Percentiles rank a stretch among this genome's conserved stretches.
Evolutionary conservation across 2,888 invertebrate genomes (phyloP).

Genomic region (Maniola hyperantus): DNA sequence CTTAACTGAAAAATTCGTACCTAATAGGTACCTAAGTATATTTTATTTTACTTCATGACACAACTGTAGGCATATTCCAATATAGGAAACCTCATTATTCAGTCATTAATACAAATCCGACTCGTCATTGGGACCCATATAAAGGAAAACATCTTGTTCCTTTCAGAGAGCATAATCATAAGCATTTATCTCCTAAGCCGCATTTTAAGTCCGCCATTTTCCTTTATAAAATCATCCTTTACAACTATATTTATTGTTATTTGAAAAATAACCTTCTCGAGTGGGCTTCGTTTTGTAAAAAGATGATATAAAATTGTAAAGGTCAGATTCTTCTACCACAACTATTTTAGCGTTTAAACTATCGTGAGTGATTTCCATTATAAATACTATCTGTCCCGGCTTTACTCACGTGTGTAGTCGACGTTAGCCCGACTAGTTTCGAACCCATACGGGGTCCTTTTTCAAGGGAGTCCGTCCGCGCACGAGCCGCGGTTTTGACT

Average conservation of each 20-base stretch:
- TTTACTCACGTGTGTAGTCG: no score
- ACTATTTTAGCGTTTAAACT: neutral
- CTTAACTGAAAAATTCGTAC: no score
- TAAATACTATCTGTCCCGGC: no score
- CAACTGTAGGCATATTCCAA: neutral
- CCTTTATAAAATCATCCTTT: conserved; percentile 32
- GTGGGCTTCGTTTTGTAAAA: conserved; percentile 18
- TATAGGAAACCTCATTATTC: conserved; percentile 1
- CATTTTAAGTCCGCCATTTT: conserved; percentile 24
- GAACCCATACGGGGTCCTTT: no score
- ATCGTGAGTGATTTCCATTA: no score
- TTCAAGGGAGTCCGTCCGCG: no score
- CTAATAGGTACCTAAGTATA: no score
- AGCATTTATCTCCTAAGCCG: conserved; percentile 27
- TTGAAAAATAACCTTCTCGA: conserved; percentile 26
- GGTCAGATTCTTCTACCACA: conserved; percentile 1
- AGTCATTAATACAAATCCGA: conserved; percentile 9
- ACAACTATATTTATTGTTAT: conserved; percentile 26
- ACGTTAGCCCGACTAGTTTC: no score
- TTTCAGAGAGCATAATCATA: conserved; percentile 14
- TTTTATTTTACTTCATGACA: no score
- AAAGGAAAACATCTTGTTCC: conserved; percentile 22
- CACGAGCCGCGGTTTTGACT: no score
- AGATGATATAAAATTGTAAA: conserved; percentile 24
- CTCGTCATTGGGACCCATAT: conserved; percentile 14